Evolutionary conservation across 2,797 vertebrate species (phyloP), one percentile per base, ranked within the genome.

Genomic region (Coreius guichenoti): DNA sequence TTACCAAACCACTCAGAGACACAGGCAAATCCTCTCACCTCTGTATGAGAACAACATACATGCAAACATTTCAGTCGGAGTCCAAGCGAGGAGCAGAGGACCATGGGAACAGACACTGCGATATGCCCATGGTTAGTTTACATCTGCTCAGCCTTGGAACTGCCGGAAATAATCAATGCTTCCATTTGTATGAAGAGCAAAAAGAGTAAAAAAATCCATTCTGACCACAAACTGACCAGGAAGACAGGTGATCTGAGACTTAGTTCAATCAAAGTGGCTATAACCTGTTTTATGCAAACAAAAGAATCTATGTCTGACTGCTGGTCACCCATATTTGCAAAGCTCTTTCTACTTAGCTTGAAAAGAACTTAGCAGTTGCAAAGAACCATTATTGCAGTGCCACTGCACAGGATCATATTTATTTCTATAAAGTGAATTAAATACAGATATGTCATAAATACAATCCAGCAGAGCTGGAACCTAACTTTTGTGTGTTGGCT

Each of bases 11-110:
- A 86, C 78, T 87, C 80, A 65, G 86, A 87, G 88, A 86, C 87
- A 84, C 84, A 87, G 73, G 49, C 74, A 89, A 89, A 91, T 88
- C 85, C 80, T 74, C 82, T 88, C 81, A 83, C 89, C 82, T 87
- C 82, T 81, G 51, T 68, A 85, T 72, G 72, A 83, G 87, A 87
- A 49, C 82, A 65, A 86, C 84, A 83, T 36, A 86, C 77, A 81
- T 69, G 68, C 43, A 85, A 76, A 88, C 83, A 80, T 86, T 89
- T 83, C 72, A 80, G 67, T 86, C 72, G 0, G 26, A 86, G 58
- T 77, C 89, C 72, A 80, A 80, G 70, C 86, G 54, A 83, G 67
- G 45, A 80, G 72, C 76, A 81, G 49, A 81, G 29, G 63, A 85
- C 67, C 65, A 85, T 80, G 67, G 51, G 81, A 76, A 74, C 45